These are phyloP conservation scores for Chloroclysta siterata DNA, from an alignment of 2,888 invertebrate genomes.

Conservation along the genomic window DNA sequence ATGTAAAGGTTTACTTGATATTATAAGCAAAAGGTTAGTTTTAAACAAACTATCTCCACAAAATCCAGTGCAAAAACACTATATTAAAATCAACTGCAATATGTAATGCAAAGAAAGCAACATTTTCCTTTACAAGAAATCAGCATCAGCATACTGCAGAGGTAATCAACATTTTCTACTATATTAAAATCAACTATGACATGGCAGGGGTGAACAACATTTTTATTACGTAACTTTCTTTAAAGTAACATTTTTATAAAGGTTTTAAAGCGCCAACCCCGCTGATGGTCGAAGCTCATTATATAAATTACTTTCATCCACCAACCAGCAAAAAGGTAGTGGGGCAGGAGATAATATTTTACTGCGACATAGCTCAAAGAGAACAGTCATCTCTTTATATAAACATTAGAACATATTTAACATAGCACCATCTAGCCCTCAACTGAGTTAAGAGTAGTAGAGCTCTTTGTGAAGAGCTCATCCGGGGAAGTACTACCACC, in stretches of 20 bases:
- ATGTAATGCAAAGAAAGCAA: not conserved
- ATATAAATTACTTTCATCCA: constrained; percentile 33
- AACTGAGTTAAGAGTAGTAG: no score
- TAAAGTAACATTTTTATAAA: constrained; percentile 31
- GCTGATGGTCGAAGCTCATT: constrained; percentile 33
- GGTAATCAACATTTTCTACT: not conserved
- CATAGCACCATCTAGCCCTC: no score
- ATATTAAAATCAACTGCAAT: not conserved
- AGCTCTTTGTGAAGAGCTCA: no score
- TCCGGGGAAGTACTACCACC: no score
- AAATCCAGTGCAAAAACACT: not conserved
- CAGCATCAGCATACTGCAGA: not conserved
- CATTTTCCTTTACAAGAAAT: not conserved
- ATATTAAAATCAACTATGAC: not conserved
- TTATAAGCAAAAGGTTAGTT: not conserved
- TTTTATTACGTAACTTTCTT: constrained; percentile 30
- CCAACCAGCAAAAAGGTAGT: constrained; percentile 27
- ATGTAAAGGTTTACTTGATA: no score
- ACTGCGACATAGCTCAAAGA: constrained; percentile 14
- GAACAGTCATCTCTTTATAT: not conserved
- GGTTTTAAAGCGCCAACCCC: constrained; percentile 26
- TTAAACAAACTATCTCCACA: not conserved
- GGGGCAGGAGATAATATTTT: constrained; percentile 27
- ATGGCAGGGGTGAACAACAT: constrained; percentile 8
- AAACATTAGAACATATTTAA: no score